These are phyloP conservation scores for Campoletis raptor DNA, from an alignment of 2,888 invertebrate genomes.

Conservation along the genomic window DNA sequence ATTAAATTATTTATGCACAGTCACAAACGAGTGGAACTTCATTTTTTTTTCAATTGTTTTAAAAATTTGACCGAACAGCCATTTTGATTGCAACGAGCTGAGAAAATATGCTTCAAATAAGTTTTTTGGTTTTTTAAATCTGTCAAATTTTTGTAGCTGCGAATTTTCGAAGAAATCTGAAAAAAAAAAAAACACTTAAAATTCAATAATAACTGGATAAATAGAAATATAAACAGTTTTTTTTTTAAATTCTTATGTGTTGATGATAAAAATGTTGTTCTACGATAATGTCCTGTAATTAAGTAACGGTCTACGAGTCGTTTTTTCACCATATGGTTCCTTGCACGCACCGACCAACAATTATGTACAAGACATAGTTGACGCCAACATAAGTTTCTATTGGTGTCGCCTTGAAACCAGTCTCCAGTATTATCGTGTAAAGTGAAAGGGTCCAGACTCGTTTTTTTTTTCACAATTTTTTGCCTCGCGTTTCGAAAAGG, in stretches of 20 bases:
- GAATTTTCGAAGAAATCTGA: too few relatives aligned
- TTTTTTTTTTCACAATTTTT: constrained; percentile 36
- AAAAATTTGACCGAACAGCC: too few relatives aligned
- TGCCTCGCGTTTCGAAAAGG: constrained; percentile 33
- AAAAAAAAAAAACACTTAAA: background rate
- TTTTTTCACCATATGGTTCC: constrained; percentile 17
- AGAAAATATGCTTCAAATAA: too few relatives aligned
- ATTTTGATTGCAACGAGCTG: too few relatives aligned
- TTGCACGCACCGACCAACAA: constrained; percentile 38
- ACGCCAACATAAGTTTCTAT: constrained; percentile 62
- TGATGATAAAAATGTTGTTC: background rate
- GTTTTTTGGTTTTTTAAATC: too few relatives aligned
- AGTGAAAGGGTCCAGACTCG: constrained; percentile 79
- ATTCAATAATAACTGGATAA: background rate
- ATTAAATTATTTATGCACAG: background rate
- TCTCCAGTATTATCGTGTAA: constrained; percentile 70
- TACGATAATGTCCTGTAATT: constrained; percentile 11
- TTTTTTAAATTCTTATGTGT: background rate
- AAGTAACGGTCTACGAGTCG: background rate
- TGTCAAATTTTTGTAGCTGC: too few relatives aligned
- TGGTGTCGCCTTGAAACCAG: constrained; percentile 78
- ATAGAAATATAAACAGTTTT: background rate
- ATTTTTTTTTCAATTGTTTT: too few relatives aligned
- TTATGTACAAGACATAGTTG: constrained; percentile 37
- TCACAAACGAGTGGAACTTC: too few relatives aligned